Evolutionary conservation across 37 sponge, comb jelly and placozoan species (phyloP), one percentile per base, ranked within the genome.

Genomic region (Cliona cf. orientalis): DNA sequence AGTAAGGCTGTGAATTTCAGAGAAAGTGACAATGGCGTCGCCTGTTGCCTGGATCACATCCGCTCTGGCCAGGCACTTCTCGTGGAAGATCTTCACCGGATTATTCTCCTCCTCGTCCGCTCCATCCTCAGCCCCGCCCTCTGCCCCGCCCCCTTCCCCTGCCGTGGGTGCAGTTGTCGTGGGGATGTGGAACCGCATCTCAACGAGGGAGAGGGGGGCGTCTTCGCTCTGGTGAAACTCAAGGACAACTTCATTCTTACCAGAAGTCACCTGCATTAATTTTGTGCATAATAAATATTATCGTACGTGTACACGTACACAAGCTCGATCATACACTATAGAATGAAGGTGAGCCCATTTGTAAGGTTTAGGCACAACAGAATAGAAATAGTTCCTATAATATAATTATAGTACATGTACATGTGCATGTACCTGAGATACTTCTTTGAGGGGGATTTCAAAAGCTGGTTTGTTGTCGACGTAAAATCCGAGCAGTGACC

Each of bases 121-220:
- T 1, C n/a, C 64, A 6, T 36, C 62, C 5, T 5, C 42, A 1
- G 21, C 19, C 7, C 38, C 70, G n/a, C 14, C 68, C 35, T 58
- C 72, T n/a, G n/a, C n/a, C 17, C 55, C 55, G 17, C 55, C 87
- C 72, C 78, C 58, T 21, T 68, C 88, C 0, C 69, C 44, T 34
- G 82, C 77, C 38, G 84, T 85, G 2, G 73, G 60, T 21, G 72
- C 92, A 42, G 65, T 81, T 22, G 68, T 73, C 25, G 66, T 58
- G 1, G 99, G 97, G 46, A 99, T 84, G 57, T 93, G 93, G 84
- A 99, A 99, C 33, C 99, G 80, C 97, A 99, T 99, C 75, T 99
- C 99, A 39, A 96, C 85, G 57, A 99, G 88, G 29, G 88, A 91
- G 19, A 96, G 83, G 29, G 94, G 84, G 5, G 95, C 86, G 21